Evolutionary conservation across 2,888 invertebrate genomes (phyloP), one percentile per base, ranked within the genome.

Genomic region (Chrysolina haemoptera): DNA sequence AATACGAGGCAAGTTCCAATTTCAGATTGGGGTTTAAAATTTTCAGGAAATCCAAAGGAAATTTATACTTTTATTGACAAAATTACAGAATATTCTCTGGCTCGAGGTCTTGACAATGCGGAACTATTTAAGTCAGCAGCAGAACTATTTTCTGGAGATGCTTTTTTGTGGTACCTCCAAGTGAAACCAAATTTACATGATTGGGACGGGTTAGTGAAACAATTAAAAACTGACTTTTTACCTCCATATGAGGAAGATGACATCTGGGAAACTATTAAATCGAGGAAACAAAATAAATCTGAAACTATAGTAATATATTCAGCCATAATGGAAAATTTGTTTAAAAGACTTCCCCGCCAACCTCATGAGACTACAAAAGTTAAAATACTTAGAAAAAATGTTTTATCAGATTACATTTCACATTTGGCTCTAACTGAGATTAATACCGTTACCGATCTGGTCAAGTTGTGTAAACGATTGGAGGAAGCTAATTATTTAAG

Each of bases 231-330:
- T 20, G 59, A 68, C 14, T 55, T 59, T 18, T 53, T 70, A 10
- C 62, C 63, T 2, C 62, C 63, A 35, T 41, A 62, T 20, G 22
- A 43, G 9, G 70, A 70, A n/a, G 46, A 70, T 9, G 35, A 48
- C 12, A 35, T 68, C 5, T 53, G n/a, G 41, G 55, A 68, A 41
- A 40, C 40, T 35, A 69, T 69, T 3, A 70, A 48, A 50, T 35
- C 53, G 1, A 48, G 70, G 16, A 70, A 35, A 53, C 70, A 70
- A 64, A 53, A 53, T 41, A 46, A 41, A 53, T 14, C 46, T 53
- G 64, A 70, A 48, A 27, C 70, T 18, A 41, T 70, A 9, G 46
- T 53, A 6, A 53, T 70, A 48, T 70, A 53, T 50, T 64, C 64
- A n/a, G 70, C 70, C 1, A 35, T 48, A 5, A 64, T 70, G 63